A percentile compares a stretch with the other conserved stretches of the same genome.
phyloP scores from a whole-genome alignment of 2,888 invertebrate species.

The Agrotis clavis region DNA sequence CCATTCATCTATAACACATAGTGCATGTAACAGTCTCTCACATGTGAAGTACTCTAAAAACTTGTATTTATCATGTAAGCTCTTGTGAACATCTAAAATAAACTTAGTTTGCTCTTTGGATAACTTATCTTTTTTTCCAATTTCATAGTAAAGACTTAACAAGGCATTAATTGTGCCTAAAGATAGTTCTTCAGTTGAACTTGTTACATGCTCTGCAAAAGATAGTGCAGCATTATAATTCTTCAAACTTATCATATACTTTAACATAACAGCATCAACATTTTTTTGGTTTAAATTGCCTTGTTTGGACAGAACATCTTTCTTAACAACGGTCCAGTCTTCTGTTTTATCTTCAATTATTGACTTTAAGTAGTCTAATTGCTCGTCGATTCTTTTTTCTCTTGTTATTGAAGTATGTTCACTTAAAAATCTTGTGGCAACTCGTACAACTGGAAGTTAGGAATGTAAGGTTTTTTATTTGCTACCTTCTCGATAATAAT shows the following conservation, averaged over 20 bases:
- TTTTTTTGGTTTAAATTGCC: constrained; percentile 87
- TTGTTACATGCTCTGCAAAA: constrained; percentile 91
- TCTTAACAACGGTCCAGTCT: constrained; percentile 86
- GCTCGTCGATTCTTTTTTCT: constrained; percentile 63
- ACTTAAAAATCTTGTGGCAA: constrained; percentile 52
- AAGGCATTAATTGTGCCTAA: constrained; percentile 91
- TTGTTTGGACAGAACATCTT: constrained; percentile 78
- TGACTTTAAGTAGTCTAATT: constrained; percentile 79
- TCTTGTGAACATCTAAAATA: constrained; percentile 89
- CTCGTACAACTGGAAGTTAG: constrained; percentile 67
- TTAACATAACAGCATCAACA: constrained; percentile 92
- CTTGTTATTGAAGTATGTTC: constrained; percentile 39
- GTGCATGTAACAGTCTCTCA: constrained; percentile 91
- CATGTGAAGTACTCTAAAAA: constrained; percentile 92
- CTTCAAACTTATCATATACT: constrained; percentile 83
- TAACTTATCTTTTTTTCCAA: constrained; percentile 74
- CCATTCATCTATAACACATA: constrained; percentile 93
- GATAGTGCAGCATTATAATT: constrained; percentile 89
- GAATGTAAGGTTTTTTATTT: neutral
- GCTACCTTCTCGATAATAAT: neutral
- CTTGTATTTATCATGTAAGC: constrained; percentile 89
- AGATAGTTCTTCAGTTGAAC: constrained; percentile 87
- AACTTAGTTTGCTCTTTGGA: constrained; percentile 87
- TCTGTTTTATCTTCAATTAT: constrained; percentile 66
- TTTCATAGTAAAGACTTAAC: constrained; percentile 89